Base-by-base conservation (phyloP, 2,888 invertebrate genomes). In the Volucella inanis region DNA sequence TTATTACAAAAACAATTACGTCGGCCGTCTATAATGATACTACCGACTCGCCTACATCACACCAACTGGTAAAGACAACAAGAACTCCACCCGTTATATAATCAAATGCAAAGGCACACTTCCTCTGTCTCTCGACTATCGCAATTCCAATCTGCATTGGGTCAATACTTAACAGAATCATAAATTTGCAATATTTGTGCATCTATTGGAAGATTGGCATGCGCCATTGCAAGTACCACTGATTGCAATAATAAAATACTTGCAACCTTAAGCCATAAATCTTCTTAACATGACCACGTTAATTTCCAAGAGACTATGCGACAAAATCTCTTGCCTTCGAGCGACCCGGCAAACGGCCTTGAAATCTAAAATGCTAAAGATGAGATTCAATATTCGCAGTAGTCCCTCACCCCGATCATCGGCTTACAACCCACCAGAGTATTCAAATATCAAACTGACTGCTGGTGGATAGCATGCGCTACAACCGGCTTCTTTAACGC, bases 351-450 rank as follows among this genome's bases (percentile, higher is more conserved):
- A 45, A 76, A 76, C 80, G 84, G 80, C 84, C 84, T 84, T 84
- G 84, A 84, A 59, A 71, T 41, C 65, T 49, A 31, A 80, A 80
- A 80, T 80, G 80, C 67, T 84, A 80, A 84, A 84, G 84, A 80
- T 71, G 54, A 75, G 64, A 31, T 31, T 31, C 22, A 39, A 38
- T 15, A 54, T 11, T 31, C 15, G 49, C 22, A 59, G 31, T 22
- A 4, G 6, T 43, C 22, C 39, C 62, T 14, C 76, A 62, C 49
- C 64, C 50, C 62, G 31, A 54, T 49, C 31, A 39, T 54, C n/a
- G 31, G 31, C 6, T 45, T 18, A 47, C 41, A 22, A 47, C 38
- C 70, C 62, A 57, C 55, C 31, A 31, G 31, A 31, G 31, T 6
- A 31, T 31, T 31, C 4, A 15, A 61, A 70, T 77, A 82, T 71